A percentile compares a stretch with the other conserved stretches of the same genome.
Conservation (phyloP, 1,140 invertebrate genomes). For the Leptinotarsa lineolata region DNA sequence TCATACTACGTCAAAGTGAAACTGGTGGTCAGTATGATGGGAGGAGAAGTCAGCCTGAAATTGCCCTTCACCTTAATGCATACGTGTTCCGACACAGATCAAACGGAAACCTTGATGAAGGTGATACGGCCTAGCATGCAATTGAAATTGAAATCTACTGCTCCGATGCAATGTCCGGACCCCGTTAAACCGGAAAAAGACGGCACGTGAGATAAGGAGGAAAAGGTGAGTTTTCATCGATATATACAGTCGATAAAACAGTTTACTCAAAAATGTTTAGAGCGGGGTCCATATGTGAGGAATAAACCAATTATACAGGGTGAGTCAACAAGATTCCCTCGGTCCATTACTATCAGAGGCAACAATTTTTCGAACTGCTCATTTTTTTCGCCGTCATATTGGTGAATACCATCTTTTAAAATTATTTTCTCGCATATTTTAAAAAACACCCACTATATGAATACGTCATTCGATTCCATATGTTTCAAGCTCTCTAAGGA, state of each 20-base stretch:
- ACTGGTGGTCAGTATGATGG: slow-evolving; percentile 75
- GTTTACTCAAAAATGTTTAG: background rate
- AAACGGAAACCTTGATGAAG: slow-evolving; percentile 39
- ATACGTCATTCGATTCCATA: too few relatives aligned
- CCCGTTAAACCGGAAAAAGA: slow-evolving; percentile 50
- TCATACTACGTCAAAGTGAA: slow-evolving; percentile 89
- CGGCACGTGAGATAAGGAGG: slow-evolving; percentile 55
- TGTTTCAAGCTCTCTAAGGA: too few relatives aligned
- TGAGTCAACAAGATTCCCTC: too few relatives aligned
- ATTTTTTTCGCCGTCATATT: too few relatives aligned
- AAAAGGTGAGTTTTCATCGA: slow-evolving; percentile 32
- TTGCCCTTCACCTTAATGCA: slow-evolving; percentile 78
- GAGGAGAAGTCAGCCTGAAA: slow-evolving; percentile 77
- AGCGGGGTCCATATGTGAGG: background rate
- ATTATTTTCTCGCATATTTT: too few relatives aligned
- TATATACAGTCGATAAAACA: background rate
- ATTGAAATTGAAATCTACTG: slow-evolving; percentile 20
- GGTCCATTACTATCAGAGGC: too few relatives aligned
- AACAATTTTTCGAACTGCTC: too few relatives aligned
- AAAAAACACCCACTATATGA: too few relatives aligned
- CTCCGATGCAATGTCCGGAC: slow-evolving; percentile 28
- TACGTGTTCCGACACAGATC: slow-evolving; percentile 56
- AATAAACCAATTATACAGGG: too few relatives aligned
- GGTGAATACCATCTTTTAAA: too few relatives aligned
- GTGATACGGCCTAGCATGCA: slow-evolving; percentile 19